Evolutionary conservation across 2,797 vertebrate species (phyloP), one percentile per base, ranked within the genome.

Genomic region (Caiman crocodilus): DNA sequence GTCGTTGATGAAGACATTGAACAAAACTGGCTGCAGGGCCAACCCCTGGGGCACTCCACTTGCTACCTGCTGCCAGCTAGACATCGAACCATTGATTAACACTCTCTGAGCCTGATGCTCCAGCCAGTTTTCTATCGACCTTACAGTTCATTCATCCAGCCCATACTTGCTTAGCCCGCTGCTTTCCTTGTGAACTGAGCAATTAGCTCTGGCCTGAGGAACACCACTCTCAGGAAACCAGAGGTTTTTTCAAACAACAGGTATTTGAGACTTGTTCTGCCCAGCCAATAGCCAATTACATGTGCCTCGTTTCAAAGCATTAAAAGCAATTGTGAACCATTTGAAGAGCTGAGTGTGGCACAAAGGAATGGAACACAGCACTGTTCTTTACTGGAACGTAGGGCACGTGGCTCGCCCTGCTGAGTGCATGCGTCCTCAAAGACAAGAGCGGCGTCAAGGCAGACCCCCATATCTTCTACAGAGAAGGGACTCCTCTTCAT

Each of bases 341-440:
- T 95, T 71, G 71, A 94, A 88, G 76, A 61, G 15, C 55, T 58
- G 73, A 77, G 76, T 10, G 7, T 35, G 26, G 64, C 59, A 63
- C 89, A 92, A 92, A 89, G 84, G 15, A 74, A 65, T 3, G 14
- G 32, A 74, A 26, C 55, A 28, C 86, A 59, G 76, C 85, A 50
- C 55, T 15, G 28, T 50, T 30, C 56, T 30, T 89, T 65, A 59
- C 77, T 77, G 60, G 67, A 81, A 74, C 91, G 85, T 25, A n/a
- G 11, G 85, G 63, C 3, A 30, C 16, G 15, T 57, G 73, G 87
- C 28, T 91, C 58, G 88, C 90, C 42, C 28, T 35, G 28, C 75
- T 80, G 81, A 94, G 73, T 26, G 90, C 94, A 85, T 1, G 4
- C 74, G 20, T 28, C 79, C 92, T 94, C 88, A 90, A 93, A 94